Percentiles rank a stretch among this genome's conserved stretches.
phyloP scores from a whole-genome alignment of 2,113 vertebrate species.

The Ictalurus punctatus region DNA sequence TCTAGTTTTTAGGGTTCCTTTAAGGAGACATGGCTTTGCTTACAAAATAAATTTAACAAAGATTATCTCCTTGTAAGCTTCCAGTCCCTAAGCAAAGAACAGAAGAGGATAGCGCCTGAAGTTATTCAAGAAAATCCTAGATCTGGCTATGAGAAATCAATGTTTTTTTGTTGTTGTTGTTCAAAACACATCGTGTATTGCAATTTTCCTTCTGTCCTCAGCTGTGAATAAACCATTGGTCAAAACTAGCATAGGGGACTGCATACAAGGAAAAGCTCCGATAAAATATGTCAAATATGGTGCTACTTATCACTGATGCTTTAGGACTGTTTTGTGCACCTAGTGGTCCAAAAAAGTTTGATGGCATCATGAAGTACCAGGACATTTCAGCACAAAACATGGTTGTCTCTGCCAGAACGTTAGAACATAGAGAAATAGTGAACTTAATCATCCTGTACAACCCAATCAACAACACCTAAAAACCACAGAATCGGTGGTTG shows the following conservation, averaged over 20 bases:
- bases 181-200: not conserved
- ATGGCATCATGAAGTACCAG: not conserved
- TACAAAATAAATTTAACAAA: constrained; percentile 50
- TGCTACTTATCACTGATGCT: not conserved
- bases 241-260: not conserved
- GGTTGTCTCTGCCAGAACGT: not conserved
- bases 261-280: no score
- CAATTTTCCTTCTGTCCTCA: not conserved
- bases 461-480: not conserved
- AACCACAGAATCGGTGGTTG: not conserved
- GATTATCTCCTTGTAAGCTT: constrained; percentile 40
- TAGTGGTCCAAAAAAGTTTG: not conserved
- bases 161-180: not conserved
- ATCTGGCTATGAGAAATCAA: not conserved
- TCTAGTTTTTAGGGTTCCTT: not conserved
- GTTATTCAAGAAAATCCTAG: not conserved
- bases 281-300: no score
- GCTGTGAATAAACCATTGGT: not conserved
- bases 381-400: not conserved
- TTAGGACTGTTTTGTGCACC: not conserved
- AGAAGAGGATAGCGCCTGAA: not conserved
- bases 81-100: constrained; percentile 14
- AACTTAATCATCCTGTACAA: not conserved
- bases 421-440: not conserved
- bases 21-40: constrained; percentile 29